These are phyloP conservation scores for Macrostomum lignano DNA, from an alignment of 1,140 invertebrate species.

Conservation along the genomic window DNA sequence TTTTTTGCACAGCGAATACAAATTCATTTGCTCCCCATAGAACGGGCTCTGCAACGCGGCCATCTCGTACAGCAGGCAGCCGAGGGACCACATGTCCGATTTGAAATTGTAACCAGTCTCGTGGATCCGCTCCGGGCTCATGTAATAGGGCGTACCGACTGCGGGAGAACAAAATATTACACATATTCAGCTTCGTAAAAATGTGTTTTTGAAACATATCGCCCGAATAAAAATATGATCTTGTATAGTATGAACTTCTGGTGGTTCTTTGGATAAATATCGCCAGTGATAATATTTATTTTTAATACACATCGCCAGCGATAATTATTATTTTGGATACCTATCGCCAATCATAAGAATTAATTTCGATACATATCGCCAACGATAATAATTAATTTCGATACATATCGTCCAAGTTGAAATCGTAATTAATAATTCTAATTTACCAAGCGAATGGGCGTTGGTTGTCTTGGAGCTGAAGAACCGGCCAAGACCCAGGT, in stretches of 20 bases:
- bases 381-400: no score
- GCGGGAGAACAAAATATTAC: no score
- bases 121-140: slow-evolving; percentile 48
- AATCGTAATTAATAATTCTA: not conserved
- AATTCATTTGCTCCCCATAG: slow-evolving; percentile 39
- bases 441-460: slow-evolving; percentile 36
- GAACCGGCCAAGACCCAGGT: slow-evolving; percentile 42
- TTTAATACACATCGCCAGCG: no score
- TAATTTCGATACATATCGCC: no score
- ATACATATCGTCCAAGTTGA: no score
- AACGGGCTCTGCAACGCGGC: slow-evolving; percentile 41
- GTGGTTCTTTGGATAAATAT: no score
- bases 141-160: slow-evolving; percentile 53
- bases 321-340: no score
- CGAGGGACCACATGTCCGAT: slow-evolving; percentile 50
- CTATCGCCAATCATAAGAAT: no score
- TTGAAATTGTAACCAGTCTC: slow-evolving; percentile 46
- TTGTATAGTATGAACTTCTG: slow-evolving; percentile 1
- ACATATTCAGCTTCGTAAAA: no score
- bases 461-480: slow-evolving; percentile 36
- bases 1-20: slow-evolving; percentile 38
- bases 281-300: no score
- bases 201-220: no score
- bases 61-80: slow-evolving; percentile 49
- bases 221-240: not conserved